Base-by-base conservation (phyloP, 2,797 vertebrate genomes). In the Fistularia commersonii region DNA sequence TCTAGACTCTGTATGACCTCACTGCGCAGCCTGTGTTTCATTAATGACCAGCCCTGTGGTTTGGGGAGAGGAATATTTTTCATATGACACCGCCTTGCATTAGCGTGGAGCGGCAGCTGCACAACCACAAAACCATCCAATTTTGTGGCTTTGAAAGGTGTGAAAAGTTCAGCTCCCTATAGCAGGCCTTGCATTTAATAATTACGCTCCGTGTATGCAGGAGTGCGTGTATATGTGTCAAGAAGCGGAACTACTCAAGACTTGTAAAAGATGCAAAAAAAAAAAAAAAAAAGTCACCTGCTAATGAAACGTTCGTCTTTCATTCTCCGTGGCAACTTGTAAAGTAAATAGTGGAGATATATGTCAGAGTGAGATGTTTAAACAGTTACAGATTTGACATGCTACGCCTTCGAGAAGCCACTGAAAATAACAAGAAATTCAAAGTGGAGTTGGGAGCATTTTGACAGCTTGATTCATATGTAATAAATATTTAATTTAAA, bases 151-250 rank as follows among this genome's bases (percentile, higher is more conserved):
- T 93, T 93, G 84, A 87, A 92, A 91, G 90, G 94, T 95, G 94
- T 95, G 93, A 97, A 96, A 95, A 95, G 93, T 98, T 97, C 94
- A 97, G 69, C 94, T 94, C 92, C 92, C 90, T 91, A 87, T 91
- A 90, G 87, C 87, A 83, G 86, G 87, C 87, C 82, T 90, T 90
- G 85, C 90, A 88, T 91, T 90, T 91, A n/a, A 76, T 92, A 88
- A 89, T 90, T 89, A 79, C 60, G 54, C 44, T 56, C 35, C 32
- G 55, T 39, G 73, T 61, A 69, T 68, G 68, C 58, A 63, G 49
- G 66, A 39, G 64, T 61, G 50, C 32, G 64, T 73, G 63, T 85
- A 81, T 74, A 68, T 75, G 72, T 81, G 82, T 87, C 81, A 88
- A 87, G 84, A 87, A 90, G 72, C 62, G 61, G 85, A 90, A 93